Conservation (phyloP, 2,888 invertebrate genomes). For the Diplolepis rosae region DNA sequence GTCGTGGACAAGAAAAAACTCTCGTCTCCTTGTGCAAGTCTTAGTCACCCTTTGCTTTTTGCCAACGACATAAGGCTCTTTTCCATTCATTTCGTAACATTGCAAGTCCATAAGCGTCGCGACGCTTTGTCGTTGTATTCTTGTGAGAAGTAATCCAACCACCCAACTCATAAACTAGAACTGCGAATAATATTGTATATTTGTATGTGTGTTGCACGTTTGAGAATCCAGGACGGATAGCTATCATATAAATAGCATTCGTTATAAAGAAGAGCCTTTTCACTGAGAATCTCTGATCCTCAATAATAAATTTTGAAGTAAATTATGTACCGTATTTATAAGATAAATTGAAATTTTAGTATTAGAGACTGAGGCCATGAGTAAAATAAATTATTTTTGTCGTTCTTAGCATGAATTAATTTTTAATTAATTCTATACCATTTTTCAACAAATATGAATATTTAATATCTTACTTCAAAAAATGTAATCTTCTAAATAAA, state of each 20-base stretch:
- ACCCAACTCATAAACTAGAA: not conserved
- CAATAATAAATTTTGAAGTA: not conserved
- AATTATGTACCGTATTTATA: no score
- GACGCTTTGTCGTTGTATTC: not conserved
- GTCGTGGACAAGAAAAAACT: not conserved
- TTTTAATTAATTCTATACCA: no score
- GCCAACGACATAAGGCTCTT: not conserved
- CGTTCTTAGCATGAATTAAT: no score
- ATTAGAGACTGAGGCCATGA: no score
- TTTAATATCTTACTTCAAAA: no score
- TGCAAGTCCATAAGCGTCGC: not conserved
- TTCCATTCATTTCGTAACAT: not conserved
- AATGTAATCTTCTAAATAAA: no score
- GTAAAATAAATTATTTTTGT: no score
- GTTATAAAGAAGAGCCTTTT: not conserved
- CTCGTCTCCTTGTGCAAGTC: not conserved
- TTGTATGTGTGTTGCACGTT: not conserved
- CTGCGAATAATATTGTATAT: conserved; percentile 13
- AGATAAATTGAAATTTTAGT: no score
- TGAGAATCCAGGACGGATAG: not conserved
- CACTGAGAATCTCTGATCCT: not conserved
- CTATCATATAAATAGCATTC: not conserved
- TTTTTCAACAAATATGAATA: no score
- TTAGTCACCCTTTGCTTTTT: conserved; percentile 2
- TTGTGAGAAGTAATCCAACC: not conserved